These are phyloP conservation scores for Bubo scandiacus DNA, from an alignment of 2,113 vertebrate species.

Conservation along the genomic window DNA sequence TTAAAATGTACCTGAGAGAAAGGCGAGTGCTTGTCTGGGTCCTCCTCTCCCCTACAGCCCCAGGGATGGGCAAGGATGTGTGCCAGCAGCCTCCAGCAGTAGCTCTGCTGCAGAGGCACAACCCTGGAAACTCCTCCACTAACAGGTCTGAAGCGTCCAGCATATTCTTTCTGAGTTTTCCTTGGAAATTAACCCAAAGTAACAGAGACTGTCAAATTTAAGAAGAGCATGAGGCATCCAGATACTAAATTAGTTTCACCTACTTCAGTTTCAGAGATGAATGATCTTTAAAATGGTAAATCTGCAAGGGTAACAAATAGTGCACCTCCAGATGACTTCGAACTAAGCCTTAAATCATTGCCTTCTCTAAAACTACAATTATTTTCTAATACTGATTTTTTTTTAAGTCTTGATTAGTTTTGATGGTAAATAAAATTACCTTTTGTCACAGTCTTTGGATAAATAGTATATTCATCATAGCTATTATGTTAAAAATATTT, in stretches of 20 bases:
- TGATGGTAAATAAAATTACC: neutral
- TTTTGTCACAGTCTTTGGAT: neutral
- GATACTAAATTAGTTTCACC: neutral
- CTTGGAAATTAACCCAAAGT: neutral
- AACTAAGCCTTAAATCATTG: neutral
- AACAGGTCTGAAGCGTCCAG: neutral
- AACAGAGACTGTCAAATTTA: neutral
- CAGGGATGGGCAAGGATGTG: neutral
- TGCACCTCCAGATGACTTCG: neutral
- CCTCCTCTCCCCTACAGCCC: neutral
- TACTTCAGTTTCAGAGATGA: neutral
- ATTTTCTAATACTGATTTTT: neutral
- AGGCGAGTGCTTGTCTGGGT: neutral
- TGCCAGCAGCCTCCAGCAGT: neutral
- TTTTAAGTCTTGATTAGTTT: neutral
- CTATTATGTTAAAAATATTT: neutral
- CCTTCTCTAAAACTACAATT: neutral
- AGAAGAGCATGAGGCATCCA: neutral
- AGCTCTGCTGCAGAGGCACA: neutral
- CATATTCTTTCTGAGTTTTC: neutral
- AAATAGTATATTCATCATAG: neutral
- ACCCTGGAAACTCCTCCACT: neutral
- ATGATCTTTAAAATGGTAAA: neutral
- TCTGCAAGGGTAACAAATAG: neutral
- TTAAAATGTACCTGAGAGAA: neutral